Percentiles rank a stretch among this genome's conserved stretches.
phyloP scores from a whole-genome alignment of 1,140 invertebrate species.

The Heterodera schachtii region DNA sequence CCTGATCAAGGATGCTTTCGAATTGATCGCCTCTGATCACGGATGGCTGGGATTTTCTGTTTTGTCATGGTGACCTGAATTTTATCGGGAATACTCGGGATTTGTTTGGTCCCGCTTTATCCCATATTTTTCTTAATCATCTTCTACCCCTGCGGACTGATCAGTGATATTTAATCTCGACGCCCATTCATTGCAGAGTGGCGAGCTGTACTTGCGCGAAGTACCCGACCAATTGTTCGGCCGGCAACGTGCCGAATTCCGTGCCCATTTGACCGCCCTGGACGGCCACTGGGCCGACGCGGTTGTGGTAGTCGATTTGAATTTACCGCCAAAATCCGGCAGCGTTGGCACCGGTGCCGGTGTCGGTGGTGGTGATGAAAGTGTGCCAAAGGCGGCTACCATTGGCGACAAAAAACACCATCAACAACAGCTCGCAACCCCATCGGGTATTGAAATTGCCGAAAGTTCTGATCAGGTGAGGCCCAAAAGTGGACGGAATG shows the following conservation, averaged over 20 bases:
- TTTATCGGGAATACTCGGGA: no score
- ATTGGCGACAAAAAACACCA: no score
- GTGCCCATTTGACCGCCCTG: slow-evolving; percentile 6
- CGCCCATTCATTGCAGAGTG: background rate
- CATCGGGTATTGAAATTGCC: slow-evolving; percentile 19
- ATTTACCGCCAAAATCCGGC: slow-evolving; percentile 22
- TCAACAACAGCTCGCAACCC: slow-evolving; percentile 7
- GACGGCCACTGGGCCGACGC: slow-evolving; percentile 22
- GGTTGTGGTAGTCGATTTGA: slow-evolving; percentile 38
- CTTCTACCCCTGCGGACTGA: no score
- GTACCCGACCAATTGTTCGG: slow-evolving; percentile 36
- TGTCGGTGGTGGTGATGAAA: no score
- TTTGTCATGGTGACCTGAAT: no score
- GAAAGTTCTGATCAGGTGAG: slow-evolving; percentile 23
- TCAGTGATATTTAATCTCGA: no score
- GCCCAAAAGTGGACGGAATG: background rate
- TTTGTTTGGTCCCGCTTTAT: no score
- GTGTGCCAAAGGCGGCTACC: background rate
- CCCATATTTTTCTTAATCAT: no score
- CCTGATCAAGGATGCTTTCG: no score
- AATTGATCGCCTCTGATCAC: no score
- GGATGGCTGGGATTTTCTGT: no score
- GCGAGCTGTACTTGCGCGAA: slow-evolving; percentile 34
- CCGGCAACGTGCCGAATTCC: slow-evolving; percentile 39
- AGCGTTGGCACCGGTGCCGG: no score